Evolutionary conservation across 2,113 vertebrate genomes (phyloP), one percentile per base, ranked within the genome.

Genomic region (Meleagris gallopavo): DNA sequence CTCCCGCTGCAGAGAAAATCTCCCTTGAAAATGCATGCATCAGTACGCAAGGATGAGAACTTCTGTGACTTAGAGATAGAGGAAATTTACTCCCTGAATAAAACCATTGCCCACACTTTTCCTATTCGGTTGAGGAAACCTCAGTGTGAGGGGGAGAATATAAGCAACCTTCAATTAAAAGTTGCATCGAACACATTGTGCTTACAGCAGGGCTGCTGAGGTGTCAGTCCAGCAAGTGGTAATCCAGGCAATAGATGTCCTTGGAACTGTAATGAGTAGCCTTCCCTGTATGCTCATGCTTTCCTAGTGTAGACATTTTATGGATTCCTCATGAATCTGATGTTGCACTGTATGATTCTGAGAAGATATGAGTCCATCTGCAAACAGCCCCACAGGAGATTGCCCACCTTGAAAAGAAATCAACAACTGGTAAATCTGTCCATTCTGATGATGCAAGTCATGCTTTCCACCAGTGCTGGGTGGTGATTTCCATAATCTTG

Each of bases 191-290:
- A 11, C 34, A 38, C 19, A 10, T 10, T 46, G 36, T 1, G 1
- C 74, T 91, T 91, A 84, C 46, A 87, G 30, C 62, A 76, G 58
- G 41, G 58, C 40, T 89, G 81, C 34, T 46, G 70, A 89, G 32
- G 22, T 20, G 32, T 8, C 79, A 40, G 43, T 58, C 36, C 81
- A 84, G 66, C 30, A 52, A 57, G 16, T 22, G 34, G 17, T 48
- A 40, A 70, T 29, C 54, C 54, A n/a, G 11, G 27, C 55, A 73
- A 48, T 1, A 73, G 20, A 15, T 73, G 34, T 38, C 50, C 29
- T 32, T 25, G 52, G 32, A 10, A n/a, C 45, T 45, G 52, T 25
- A 36, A 30, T 0, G 4, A 27, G 43, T 11, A 86, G 38, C 24
- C 19, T 29, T 40, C 25, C 20, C 3, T 1, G 16, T 10, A 24